Conservation (phyloP, 2,888 invertebrate genomes). For the Eurois occulta region DNA sequence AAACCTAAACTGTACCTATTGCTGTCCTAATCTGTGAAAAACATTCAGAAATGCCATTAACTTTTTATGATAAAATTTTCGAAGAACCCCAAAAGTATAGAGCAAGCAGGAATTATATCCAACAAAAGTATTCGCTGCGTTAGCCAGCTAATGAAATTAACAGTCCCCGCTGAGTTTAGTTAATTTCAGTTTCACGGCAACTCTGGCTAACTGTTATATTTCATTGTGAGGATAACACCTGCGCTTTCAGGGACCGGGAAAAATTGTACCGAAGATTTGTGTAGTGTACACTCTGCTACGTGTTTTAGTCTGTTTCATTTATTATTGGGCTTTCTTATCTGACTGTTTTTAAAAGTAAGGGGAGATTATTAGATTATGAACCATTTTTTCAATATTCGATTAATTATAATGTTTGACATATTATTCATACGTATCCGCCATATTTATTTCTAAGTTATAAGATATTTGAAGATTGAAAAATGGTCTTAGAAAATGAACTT, state of each 20-base stretch:
- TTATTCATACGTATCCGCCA: no score
- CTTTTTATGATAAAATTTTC: neutral
- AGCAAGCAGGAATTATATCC: conserved; percentile 57
- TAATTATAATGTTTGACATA: neutral
- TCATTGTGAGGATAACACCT: conserved; percentile 63
- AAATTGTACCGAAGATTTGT: conserved; percentile 42
- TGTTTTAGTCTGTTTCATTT: conserved; percentile 7
- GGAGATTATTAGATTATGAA: neutral
- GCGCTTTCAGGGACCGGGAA: conserved; percentile 51
- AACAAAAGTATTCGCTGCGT: conserved; percentile 62
- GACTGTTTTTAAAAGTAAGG: neutral
- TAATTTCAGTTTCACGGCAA: conserved; percentile 68
- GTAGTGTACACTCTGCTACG: conserved; percentile 2
- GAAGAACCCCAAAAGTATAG: conserved; percentile 59
- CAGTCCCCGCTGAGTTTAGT: conserved; percentile 69
- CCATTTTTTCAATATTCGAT: neutral
- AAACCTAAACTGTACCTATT: neutral
- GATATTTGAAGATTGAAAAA: no score
- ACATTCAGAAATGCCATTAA: no score
- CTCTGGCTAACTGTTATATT: conserved; percentile 68
- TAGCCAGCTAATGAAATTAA: conserved; percentile 69
- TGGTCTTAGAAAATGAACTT: no score
- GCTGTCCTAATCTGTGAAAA: neutral
- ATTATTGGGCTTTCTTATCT: neutral
- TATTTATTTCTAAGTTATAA: no score